phyloP scores from a whole-genome alignment of 2,113 vertebrate species.

The Emydura subglobosa region DNA sequence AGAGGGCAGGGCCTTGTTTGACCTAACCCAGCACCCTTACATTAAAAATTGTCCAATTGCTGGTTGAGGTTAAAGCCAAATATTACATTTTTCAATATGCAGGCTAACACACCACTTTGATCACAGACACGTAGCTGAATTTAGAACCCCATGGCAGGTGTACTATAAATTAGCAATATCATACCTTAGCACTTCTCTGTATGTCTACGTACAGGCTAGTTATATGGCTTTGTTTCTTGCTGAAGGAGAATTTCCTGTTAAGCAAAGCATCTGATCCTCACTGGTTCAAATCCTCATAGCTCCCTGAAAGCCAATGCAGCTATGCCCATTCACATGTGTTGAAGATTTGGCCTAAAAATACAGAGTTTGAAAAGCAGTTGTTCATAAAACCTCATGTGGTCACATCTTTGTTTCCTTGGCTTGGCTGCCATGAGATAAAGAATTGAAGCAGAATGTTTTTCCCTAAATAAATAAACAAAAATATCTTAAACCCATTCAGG shows the following conservation, averaged over 20 bases:
- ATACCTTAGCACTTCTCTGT: slow-evolving; percentile 3
- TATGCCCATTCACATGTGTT: background rate
- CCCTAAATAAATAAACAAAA: background rate
- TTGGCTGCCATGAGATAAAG: background rate
- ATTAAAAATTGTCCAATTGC: background rate
- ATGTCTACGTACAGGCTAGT: slow-evolving; percentile 25
- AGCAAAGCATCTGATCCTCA: background rate
- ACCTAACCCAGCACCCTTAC: background rate
- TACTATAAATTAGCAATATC: background rate
- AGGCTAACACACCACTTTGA: slow-evolving; percentile 3
- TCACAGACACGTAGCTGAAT: slow-evolving; percentile 44
- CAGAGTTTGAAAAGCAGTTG: background rate
- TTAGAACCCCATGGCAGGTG: slow-evolving; percentile 32
- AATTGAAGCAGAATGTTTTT: background rate
- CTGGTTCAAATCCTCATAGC: background rate
- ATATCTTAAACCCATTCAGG: slow-evolving; percentile 50
- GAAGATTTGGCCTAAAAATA: background rate
- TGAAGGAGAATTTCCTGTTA: background rate
- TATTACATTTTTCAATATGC: background rate
- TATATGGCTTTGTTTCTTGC: background rate
- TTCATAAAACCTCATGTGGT: background rate
- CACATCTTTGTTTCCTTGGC: background rate
- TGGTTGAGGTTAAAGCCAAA: background rate
- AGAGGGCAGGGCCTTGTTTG: background rate
- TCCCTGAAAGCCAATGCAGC: background rate